phyloP scores from a whole-genome alignment of 2,797 vertebrate genomes.

The Vireo griseus region DNA sequence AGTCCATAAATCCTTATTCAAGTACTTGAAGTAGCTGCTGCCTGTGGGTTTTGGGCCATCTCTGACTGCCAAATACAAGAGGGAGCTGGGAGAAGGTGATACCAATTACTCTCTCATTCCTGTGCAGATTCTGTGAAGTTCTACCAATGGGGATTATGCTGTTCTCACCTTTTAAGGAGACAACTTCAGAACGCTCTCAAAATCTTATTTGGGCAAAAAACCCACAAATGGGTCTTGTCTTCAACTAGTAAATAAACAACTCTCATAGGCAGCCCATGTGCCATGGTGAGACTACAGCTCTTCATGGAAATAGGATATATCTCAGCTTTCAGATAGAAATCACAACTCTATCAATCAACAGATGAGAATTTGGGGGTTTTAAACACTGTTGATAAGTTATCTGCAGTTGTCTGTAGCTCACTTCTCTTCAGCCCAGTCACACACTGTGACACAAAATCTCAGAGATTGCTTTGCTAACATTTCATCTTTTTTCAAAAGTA shows the following conservation, averaged over 20 bases:
- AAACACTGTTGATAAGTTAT: not conserved
- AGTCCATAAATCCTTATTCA: not conserved
- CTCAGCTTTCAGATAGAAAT: not conserved
- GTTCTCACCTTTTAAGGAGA: not conserved
- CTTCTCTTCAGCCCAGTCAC: not conserved
- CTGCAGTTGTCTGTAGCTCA: not conserved
- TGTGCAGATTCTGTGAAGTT: not conserved
- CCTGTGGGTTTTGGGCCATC: not conserved
- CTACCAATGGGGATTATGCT: not conserved
- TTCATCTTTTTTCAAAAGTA: not conserved
- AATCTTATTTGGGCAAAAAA: not conserved
- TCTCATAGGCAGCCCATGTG: accelerated
- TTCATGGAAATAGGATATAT: not conserved
- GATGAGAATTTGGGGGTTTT: not conserved
- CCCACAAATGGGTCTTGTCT: accelerated
- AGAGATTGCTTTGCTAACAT: not conserved
- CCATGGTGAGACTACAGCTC: not conserved
- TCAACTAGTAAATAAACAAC: not conserved
- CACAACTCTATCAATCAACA: not conserved
- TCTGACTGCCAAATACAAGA: not conserved
- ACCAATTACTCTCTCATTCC: not conserved
- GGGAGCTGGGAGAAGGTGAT: not conserved
- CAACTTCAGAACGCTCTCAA: not conserved
- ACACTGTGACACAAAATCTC: not conserved
- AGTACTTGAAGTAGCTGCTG: not conserved